Conservation (phyloP, 1,140 invertebrate genomes). For the Colletes latitarsis region DNA sequence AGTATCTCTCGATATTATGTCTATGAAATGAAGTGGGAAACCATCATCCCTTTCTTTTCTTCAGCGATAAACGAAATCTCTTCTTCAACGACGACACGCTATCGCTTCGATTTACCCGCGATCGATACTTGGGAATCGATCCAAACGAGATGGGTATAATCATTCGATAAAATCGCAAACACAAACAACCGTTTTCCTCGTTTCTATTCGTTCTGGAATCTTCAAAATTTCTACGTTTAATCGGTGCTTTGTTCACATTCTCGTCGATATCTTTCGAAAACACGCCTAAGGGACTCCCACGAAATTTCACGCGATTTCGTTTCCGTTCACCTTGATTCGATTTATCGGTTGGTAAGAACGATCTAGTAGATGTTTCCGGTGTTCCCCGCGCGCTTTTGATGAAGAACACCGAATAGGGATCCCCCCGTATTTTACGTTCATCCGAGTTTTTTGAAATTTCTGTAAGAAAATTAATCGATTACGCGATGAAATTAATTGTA, state of each 20-base stretch:
- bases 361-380: not conserved
- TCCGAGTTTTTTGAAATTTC: not conserved
- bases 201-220: not conserved
- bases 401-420: slow-evolving; percentile 44
- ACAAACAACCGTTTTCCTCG: slow-evolving; percentile 49
- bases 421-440: not conserved
- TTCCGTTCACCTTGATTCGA: not conserved
- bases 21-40: not conserved
- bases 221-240: not conserved
- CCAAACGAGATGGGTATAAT: slow-evolving; percentile 21
- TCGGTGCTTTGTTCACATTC: not conserved
- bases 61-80: slow-evolving; percentile 17
- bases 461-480: not conserved
- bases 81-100: slow-evolving; percentile 18
- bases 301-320: slow-evolving; percentile 11
- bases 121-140: slow-evolving; percentile 15
- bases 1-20: not conserved
- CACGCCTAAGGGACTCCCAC: not conserved
- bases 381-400: not conserved
- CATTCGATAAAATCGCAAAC: slow-evolving; percentile 58
- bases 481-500: too few species aligned
- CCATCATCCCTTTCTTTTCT: slow-evolving; percentile 31
- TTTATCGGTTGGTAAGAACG: not conserved
- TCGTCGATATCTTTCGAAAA: not conserved
- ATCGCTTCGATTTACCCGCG: not conserved